phyloP scores from a whole-genome alignment of 2,113 vertebrate species.

The Uropsilus gracilis region DNA sequence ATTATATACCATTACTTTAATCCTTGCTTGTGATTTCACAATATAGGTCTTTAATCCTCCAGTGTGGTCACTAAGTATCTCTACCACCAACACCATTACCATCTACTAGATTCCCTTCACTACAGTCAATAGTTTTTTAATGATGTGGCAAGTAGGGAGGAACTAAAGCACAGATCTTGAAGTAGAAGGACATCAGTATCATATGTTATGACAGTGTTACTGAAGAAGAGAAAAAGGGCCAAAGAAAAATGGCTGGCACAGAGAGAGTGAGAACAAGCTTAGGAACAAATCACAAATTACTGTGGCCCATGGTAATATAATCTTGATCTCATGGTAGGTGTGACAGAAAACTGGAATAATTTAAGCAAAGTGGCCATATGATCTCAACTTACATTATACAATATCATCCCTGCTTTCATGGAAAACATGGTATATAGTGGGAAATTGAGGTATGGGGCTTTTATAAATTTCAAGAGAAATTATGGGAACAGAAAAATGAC shows the following conservation, averaged over 20 bases:
- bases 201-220: not conserved
- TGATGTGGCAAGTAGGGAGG: not conserved
- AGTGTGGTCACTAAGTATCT: too few relatives aligned
- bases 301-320: not conserved
- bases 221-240: not conserved
- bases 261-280: not conserved
- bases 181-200: not conserved
- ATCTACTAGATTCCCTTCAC: too few relatives aligned
- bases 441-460: not conserved
- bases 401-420: not conserved
- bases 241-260: too few relatives aligned
- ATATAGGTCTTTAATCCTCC: too few relatives aligned
- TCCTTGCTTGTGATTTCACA: too few relatives aligned
- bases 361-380: not conserved
- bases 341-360: not conserved
- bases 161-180: not conserved
- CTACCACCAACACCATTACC: too few relatives aligned
- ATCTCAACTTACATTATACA: not conserved
- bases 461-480: not conserved
- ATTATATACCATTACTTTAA: too few relatives aligned
- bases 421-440: not conserved
- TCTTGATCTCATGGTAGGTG: not conserved
- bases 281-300: accelerated
- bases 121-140: too few relatives aligned
- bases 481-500: accelerated